These are phyloP conservation scores for Peromyscus maniculatus DNA, from an alignment of 2,113 vertebrate genomes.

Conservation along the genomic window DNA sequence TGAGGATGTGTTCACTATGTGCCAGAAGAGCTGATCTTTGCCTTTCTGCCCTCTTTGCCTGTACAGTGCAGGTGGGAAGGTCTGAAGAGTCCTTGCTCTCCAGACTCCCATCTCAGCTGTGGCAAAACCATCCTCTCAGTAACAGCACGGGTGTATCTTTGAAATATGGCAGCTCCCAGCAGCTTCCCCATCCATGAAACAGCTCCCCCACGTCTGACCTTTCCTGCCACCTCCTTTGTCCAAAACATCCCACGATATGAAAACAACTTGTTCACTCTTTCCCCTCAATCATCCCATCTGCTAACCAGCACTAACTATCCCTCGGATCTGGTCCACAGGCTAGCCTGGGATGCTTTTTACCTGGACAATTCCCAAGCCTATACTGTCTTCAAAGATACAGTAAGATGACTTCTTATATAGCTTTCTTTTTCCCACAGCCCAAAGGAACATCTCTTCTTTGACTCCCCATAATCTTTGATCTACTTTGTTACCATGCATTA, in stretches of 20 bases:
- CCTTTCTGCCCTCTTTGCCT: not conserved
- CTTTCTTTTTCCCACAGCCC: not conserved
- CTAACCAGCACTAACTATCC: not conserved
- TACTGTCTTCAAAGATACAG: not conserved
- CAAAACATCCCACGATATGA: not conserved
- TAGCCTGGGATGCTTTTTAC: not conserved
- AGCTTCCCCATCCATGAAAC: not conserved
- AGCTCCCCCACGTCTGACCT: not conserved
- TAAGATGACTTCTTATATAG: not conserved
- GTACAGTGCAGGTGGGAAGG: not conserved
- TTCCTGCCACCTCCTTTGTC: not conserved
- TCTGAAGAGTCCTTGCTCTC: not conserved
- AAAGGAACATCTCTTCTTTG: constrained; percentile 1
- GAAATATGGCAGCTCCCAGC: not conserved
- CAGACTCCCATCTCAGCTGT: not conserved
- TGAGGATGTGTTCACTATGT: not conserved
- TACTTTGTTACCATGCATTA: not conserved
- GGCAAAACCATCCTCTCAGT: not conserved
- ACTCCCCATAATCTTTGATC: not conserved
- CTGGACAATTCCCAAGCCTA: not conserved
- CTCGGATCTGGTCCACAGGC: not conserved
- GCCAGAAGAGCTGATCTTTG: not conserved
- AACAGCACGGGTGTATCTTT: not conserved
- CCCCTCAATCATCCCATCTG: not conserved
- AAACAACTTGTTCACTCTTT: not conserved